Base-by-base conservation (phyloP, 2,888 invertebrate species). In the Andrena camellia region DNA sequence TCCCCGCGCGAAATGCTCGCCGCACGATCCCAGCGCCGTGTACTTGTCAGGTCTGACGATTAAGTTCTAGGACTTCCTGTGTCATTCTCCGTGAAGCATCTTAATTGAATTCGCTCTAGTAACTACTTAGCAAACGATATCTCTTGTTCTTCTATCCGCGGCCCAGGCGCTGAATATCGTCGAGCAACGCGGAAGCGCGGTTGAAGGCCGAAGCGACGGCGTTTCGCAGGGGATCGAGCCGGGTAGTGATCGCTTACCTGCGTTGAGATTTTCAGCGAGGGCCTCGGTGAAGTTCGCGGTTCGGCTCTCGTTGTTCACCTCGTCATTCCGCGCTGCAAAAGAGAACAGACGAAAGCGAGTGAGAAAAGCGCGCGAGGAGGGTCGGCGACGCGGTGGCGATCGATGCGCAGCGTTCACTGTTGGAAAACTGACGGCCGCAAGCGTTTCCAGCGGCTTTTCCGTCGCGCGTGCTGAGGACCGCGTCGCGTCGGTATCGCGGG, bases 201-300 rank as follows among this genome's bases (percentile, higher is more conserved):
- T 57, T 3, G 7, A n/a, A n/a, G 29, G 23, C 5, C 0, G 0
- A 20, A 7, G 8, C 33, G 62, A 26, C 8, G 7, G 60, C n/a
- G 2, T 60, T 31, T 6, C 33, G 60, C 31, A 4, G 2, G n/a
- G 60, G 33, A 10, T 60, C 2, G 54, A 57, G 35, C 5, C 17
- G 29, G 17, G 70, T 66, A 17, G 42, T 48, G 62, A 70, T 81
- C 54, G 81, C 90, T 90, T 84, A 91, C 90, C 91, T 89, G 91
- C 91, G 88, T 88, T 90, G 74, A 86, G 89, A 89, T 91, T 90
- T 85, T 90, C 89, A 87, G 89, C 86, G 87, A 84, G 75, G 81
- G 85, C 72, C 77, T 76, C 83, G 80, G 86, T 67, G 82, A 87
- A 89, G 70, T 87, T 90, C 75, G 86, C 83, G 83, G 86, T 89